Evolutionary conservation across 2,797 vertebrate genomes (phyloP), one percentile per base, ranked within the genome.

Genomic region (Intellagama lesueurii): DNA sequence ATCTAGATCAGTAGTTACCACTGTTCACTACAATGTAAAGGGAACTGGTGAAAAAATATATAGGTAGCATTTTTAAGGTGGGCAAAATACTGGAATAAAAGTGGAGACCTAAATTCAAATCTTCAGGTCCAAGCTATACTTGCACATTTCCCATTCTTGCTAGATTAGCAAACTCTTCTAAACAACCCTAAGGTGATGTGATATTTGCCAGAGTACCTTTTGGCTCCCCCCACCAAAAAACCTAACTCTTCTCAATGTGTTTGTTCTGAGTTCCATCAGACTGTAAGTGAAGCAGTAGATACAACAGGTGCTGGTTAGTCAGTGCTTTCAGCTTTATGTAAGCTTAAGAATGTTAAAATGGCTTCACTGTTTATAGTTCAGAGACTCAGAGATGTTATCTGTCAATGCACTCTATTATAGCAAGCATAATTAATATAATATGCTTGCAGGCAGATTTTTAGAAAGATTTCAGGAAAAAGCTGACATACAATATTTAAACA

Each of bases 1-100:
- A 83, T 89, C 87, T 89, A 92, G 12, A 52, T 88, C 68, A 90
- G 89, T 85, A 94, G 92, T 89, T 69, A 77, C n/a, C 52, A 93
- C 90, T 66, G 85, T 90, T 70, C 30, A 88, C 4, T 84, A n/a
- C 6, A 91, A 85, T 93, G 93, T 93, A 86, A 81, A 69, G 22
- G 7, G 24, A 69, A 73, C 2, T 22, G 90, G 52, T 44, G 91
- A 92, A 93, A 32, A 1, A 32, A 93, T 86, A 52, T 8, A 3
- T 7, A 76, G 19, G 35, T 24, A 24, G 35, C 9, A 26, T 44
- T 76, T 24, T 44, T 28, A 83, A 49, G 17, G 66, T 70, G 7
- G 40, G 4, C 14, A 70, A 14, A 2, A 44, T 49, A 7, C 28
- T n/a, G 40, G 44, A 84, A 28, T 84, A 14, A 47, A 28, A 79